Percentiles rank a stretch among this genome's conserved stretches.
Evolutionary conservation across 2,888 invertebrate genomes (phyloP).

Genomic region (Polymixis lichenea): DNA sequence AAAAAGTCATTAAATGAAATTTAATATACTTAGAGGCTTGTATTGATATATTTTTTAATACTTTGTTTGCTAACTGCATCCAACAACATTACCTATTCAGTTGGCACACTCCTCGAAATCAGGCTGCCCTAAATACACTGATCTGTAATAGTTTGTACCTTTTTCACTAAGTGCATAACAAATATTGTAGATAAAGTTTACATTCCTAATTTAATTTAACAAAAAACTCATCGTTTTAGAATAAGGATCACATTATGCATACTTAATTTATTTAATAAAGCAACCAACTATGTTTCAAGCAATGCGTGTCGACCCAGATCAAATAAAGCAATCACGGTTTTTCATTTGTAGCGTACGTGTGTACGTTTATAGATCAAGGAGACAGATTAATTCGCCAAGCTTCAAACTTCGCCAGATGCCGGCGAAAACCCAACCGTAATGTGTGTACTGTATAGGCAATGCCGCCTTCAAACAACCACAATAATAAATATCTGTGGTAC

Average conservation of each 20-base stretch:
- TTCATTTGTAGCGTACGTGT: constrained; percentile 56
- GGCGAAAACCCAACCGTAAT: constrained; percentile 51
- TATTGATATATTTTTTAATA: no score
- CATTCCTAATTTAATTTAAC: neutral
- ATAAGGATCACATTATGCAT: constrained; percentile 3
- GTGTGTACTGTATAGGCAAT: constrained; percentile 69
- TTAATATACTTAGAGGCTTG: no score
- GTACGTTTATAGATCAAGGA: constrained; percentile 72
- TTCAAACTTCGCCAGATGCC: constrained; percentile 51
- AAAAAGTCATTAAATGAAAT: no score
- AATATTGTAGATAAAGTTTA: neutral
- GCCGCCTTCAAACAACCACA: constrained; percentile 62
- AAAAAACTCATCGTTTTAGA: constrained; percentile 5
- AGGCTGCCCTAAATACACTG: neutral
- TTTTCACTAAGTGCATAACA: neutral
- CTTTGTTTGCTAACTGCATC: constrained; percentile 1
- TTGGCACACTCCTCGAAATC: constrained; percentile 2
- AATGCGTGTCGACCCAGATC: constrained; percentile 64
- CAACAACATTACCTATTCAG: constrained; percentile 21
- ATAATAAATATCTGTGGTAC: constrained; percentile 69
- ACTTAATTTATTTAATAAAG: constrained; percentile 49
- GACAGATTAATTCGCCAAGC: constrained; percentile 65
- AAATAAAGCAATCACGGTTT: constrained; percentile 61
- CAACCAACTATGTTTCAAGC: constrained; percentile 31
- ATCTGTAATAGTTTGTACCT: neutral